Percentiles rank a stretch among this genome's conserved stretches.
phyloP scores from a whole-genome alignment of 2,888 invertebrate species.

The Leptothorax acervorum region DNA sequence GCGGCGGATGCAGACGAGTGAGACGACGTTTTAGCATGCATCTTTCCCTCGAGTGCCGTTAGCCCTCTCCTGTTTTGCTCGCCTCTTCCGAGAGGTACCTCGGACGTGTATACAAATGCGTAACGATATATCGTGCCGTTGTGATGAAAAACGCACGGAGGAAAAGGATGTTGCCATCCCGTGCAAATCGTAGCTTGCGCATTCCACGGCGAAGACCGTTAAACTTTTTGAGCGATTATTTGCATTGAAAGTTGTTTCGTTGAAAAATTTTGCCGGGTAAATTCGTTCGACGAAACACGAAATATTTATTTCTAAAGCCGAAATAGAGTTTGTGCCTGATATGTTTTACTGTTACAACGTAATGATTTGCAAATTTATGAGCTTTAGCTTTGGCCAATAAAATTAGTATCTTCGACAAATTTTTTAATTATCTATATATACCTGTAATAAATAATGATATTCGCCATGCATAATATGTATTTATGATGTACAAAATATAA shows the following conservation, averaged over 20 bases:
- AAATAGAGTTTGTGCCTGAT: not conserved
- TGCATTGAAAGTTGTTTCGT: not conserved
- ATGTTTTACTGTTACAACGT: not conserved
- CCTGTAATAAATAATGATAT: too few species aligned
- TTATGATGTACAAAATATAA: not conserved
- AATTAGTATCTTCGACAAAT: not conserved
- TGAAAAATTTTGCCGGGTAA: not conserved
- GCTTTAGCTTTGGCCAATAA: not conserved
- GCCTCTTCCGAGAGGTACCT: constrained; percentile 1
- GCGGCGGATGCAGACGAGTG: constrained; percentile 18
- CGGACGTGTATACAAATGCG: not conserved
- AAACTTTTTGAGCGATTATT: constrained; percentile 1
- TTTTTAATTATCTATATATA: not conserved
- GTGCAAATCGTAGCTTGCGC: not conserved
- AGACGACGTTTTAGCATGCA: constrained; percentile 33
- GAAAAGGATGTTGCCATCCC: not conserved
- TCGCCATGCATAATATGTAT: too few species aligned
- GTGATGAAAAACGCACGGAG: not conserved
- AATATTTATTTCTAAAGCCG: not conserved
- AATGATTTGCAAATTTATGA: not conserved
- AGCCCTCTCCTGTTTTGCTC: constrained; percentile 37
- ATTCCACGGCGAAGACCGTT: not conserved
- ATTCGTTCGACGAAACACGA: not conserved
- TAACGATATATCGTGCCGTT: constrained; percentile 9
- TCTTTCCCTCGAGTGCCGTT: constrained; percentile 34